Evolutionary conservation across 2,113 vertebrate species (phyloP), one percentile per base, ranked within the genome.

Genomic region (Corythaeola cristata): DNA sequence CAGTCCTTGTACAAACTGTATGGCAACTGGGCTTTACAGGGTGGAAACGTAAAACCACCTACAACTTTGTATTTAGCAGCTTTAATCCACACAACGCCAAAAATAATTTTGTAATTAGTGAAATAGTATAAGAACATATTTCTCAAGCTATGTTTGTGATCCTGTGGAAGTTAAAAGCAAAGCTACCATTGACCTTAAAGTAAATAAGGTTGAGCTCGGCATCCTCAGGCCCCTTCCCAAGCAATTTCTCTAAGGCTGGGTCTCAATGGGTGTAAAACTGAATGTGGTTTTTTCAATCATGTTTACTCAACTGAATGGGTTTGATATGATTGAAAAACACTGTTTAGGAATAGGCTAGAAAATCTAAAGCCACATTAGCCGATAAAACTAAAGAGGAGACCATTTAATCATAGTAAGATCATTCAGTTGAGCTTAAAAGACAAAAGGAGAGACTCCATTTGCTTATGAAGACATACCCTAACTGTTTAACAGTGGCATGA

Each of bases 51-150:
- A 83, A 89, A 93, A 60, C 28, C 47, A 91, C 49, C 64, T 53
- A 33, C 39, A 78, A 39, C 24, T 76, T 66, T 23, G 23, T 89
- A 77, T 68, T 60, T 89, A 94, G 69, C 35, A 89, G 64, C 41
- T 91, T 90, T 72, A 92, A 93, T 83, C 66, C 66, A 89, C 74
- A 71, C n/a, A 93, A 87, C 86, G 64, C 69, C 86, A 90, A 96
- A 96, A 97, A 97, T 97, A 96, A 97, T 93, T 94, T 97, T 97
- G 96, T 97, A 97, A 97, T 97, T 98, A 96, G 44, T 33, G 66
- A 96, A 96, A 75, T 41, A 78, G 73, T 75, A 71, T 88, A 45
- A 90, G 47, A 96, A 97, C 93, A 56, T 82, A 88, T 77, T 72
- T 89, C 39, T 88, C 90, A 52, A 56, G 30, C 59, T 39, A 45